These are phyloP conservation scores for Lepidurus couesii DNA, from an alignment of 1,140 invertebrate genomes.

Conservation along the genomic window DNA sequence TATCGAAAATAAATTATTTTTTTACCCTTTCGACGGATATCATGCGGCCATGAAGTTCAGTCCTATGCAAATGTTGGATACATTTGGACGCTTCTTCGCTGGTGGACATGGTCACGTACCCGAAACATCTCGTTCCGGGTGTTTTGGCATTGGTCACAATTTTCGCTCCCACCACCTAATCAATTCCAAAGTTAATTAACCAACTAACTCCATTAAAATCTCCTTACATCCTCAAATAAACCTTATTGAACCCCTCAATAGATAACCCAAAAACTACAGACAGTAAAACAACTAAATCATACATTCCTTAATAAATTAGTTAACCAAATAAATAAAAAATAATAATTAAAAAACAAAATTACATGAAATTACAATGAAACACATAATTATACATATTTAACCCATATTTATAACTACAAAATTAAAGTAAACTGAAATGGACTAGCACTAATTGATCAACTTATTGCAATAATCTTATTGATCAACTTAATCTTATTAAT, in stretches of 20 bases:
- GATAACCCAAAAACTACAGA: background rate
- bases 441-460: no score
- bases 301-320: background rate
- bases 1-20: background rate
- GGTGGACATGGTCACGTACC: slow-evolving; percentile 88
- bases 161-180: slow-evolving; percentile 72
- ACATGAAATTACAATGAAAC: background rate
- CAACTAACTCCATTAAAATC: background rate
- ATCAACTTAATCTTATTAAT: no score
- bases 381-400: no score
- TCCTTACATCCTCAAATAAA: background rate
- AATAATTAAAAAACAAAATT: slow-evolving; percentile 30
- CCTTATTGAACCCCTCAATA: background rate
- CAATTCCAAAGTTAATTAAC: background rate
- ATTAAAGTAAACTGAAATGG: no score
- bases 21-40: slow-evolving; percentile 84
- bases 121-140: slow-evolving; percentile 85
- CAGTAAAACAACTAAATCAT: slow-evolving; percentile 6
- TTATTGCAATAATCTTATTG: background rate
- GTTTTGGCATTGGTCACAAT: slow-evolving; percentile 90
- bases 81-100: slow-evolving; percentile 81
- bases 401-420: no score
- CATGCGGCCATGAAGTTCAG: slow-evolving; percentile 84
- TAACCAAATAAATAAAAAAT: background rate
- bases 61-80: slow-evolving; percentile 80